Conservation (phyloP, 2,888 invertebrate genomes). For the Caenorhabditis parvicauda region DNA sequence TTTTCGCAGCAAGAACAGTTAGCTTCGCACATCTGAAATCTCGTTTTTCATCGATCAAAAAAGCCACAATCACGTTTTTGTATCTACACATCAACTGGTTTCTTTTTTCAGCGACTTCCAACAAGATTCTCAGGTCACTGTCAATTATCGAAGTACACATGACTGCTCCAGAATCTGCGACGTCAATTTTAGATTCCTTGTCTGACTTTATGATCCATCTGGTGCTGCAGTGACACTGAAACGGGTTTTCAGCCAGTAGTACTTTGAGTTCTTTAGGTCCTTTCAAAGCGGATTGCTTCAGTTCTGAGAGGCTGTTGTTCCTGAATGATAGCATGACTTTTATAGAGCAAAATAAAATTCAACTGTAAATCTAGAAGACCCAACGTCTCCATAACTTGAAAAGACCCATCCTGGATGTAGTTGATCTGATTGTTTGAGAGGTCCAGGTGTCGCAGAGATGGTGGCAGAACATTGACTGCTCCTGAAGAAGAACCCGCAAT, state of each 20-base stretch:
- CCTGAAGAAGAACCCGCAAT: constrained; percentile 22
- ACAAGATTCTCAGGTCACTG: constrained; percentile 14
- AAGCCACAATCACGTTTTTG: constrained; percentile 20
- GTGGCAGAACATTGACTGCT: constrained; percentile 34
- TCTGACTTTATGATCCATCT: constrained; percentile 31
- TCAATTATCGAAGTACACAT: constrained; percentile 23
- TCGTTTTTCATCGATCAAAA: neutral
- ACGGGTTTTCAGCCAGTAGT: constrained; percentile 28
- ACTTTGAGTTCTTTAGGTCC: constrained; percentile 20
- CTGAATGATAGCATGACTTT: constrained; percentile 9
- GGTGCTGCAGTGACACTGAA: constrained; percentile 29
- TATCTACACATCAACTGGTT: constrained; percentile 45
- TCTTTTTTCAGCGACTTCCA: constrained; percentile 26
- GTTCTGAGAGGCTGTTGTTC: constrained; percentile 37
- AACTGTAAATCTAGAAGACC: constrained; percentile 38
- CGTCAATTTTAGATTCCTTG: too few species aligned
- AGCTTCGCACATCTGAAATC: constrained; percentile 33
- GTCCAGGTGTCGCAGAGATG: constrained; percentile 29
- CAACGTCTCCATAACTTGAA: constrained; percentile 24
- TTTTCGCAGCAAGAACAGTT: constrained; percentile 31
- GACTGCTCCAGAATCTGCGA: constrained; percentile 24
- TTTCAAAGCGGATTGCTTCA: constrained; percentile 21
- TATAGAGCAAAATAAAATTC: too few species aligned
- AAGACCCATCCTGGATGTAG: constrained; percentile 31
- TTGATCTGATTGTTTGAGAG: constrained; percentile 35